Evolutionary conservation across 2,888 invertebrate species (phyloP).

Genomic region (Heteropelma amictum): DNA sequence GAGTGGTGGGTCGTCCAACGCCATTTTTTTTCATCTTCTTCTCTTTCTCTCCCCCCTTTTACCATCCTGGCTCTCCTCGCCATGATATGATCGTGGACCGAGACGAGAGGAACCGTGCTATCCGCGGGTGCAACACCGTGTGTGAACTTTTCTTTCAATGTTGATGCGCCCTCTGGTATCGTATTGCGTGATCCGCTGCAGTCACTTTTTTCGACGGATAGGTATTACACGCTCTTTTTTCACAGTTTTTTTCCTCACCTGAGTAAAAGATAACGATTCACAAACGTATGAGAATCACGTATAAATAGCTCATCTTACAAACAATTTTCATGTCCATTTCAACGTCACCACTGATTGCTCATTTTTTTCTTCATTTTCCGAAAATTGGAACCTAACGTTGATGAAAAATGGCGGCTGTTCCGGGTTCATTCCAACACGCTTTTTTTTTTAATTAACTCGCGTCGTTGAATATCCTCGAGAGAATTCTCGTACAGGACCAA

Average conservation of each 20-base stretch:
- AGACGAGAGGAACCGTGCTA: neutral
- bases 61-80: neutral
- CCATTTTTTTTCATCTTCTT: neutral
- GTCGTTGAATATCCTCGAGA: neutral
- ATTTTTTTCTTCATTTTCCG: too few species aligned
- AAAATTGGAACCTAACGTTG: too few species aligned
- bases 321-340: too few species aligned
- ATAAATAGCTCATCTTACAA: too few species aligned
- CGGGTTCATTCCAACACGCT: neutral
- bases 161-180: neutral
- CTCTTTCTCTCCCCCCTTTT: constrained; percentile 10
- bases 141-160: neutral
- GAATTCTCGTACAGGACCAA: neutral
- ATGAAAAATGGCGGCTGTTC: too few species aligned
- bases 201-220: too few species aligned
- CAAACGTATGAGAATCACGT: too few species aligned
- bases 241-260: too few species aligned
- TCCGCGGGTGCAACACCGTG: constrained; percentile 1
- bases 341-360: too few species aligned
- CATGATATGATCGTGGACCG: neutral
- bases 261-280: too few species aligned
- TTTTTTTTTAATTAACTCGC: neutral
- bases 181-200: neutral
- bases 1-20: constrained; percentile 70
- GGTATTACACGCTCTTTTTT: too few species aligned